phyloP scores from a whole-genome alignment of 2,113 vertebrate genomes.

The Taxidea taxus region DNA sequence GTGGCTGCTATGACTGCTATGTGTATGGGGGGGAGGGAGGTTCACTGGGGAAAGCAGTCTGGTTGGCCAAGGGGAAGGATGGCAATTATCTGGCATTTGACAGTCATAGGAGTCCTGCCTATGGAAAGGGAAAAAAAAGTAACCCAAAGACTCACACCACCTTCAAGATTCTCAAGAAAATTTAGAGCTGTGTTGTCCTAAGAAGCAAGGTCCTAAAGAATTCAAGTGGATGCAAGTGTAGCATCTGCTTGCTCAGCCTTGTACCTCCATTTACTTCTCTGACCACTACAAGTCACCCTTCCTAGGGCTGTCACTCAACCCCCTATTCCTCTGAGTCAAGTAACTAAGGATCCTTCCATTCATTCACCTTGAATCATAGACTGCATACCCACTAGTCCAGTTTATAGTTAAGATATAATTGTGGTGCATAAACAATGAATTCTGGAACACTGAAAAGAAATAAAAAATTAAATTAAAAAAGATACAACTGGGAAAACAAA shows the following conservation, averaged over 20 bases:
- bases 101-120: background rate
- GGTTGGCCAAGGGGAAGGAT: background rate
- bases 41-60: background rate
- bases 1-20: background rate
- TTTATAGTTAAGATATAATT: constrained; percentile 11
- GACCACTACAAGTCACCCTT: background rate
- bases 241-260: background rate
- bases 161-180: background rate
- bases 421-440: too few relatives aligned
- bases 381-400: background rate
- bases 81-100: background rate
- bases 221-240: background rate
- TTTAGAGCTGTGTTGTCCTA: background rate
- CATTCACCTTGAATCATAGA: background rate
- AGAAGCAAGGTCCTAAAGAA: background rate
- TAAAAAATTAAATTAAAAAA: background rate
- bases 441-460: too few relatives aligned
- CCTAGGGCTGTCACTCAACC: background rate
- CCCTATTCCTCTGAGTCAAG: background rate
- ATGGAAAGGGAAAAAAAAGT: background rate
- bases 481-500: background rate
- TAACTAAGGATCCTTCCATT: background rate
- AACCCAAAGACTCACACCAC: background rate
- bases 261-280: background rate
- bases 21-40: fast-evolving